Conservation (phyloP, 2,888 invertebrate genomes). For the Eupithecia insigniata region DNA sequence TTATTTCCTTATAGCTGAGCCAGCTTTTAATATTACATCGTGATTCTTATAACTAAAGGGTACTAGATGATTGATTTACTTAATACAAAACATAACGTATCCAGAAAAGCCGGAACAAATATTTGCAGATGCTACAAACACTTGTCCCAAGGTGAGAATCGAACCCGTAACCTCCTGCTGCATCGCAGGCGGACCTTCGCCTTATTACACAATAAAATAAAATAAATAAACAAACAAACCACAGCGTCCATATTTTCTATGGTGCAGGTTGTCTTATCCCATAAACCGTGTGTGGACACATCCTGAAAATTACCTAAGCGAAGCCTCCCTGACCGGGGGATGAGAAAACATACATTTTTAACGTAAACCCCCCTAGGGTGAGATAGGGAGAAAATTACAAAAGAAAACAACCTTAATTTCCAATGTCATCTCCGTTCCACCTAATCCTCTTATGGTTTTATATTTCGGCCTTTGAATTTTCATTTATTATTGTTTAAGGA, state of each 20-base stretch:
- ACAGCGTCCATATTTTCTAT: neutral
- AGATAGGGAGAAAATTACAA: conserved; percentile 81
- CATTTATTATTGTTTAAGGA: conserved; percentile 83
- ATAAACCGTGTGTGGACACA: conserved; percentile 66
- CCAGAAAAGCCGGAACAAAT: too few species aligned
- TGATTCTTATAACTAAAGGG: neutral
- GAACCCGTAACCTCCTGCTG: too few species aligned
- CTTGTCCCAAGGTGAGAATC: too few species aligned
- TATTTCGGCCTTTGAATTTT: conserved; percentile 83
- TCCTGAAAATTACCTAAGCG: conserved; percentile 70
- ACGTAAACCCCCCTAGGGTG: conserved; percentile 72
- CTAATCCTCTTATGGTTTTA: conserved; percentile 84
- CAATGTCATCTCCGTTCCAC: conserved; percentile 84
- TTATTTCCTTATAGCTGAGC: neutral
- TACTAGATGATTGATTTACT: too few species aligned
- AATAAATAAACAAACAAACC: neutral
- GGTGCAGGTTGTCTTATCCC: conserved; percentile 49
- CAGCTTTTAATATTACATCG: neutral
- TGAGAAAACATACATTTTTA: conserved; percentile 80
- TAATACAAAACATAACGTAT: too few species aligned
- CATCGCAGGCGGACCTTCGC: too few species aligned
- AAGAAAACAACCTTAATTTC: conserved; percentile 85
- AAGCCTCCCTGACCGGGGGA: conserved; percentile 63
- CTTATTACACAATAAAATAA: too few species aligned
- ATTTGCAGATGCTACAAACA: too few species aligned